Evolutionary conservation across 2,113 vertebrate species (phyloP).

Genomic region (Lathamus discolor): DNA sequence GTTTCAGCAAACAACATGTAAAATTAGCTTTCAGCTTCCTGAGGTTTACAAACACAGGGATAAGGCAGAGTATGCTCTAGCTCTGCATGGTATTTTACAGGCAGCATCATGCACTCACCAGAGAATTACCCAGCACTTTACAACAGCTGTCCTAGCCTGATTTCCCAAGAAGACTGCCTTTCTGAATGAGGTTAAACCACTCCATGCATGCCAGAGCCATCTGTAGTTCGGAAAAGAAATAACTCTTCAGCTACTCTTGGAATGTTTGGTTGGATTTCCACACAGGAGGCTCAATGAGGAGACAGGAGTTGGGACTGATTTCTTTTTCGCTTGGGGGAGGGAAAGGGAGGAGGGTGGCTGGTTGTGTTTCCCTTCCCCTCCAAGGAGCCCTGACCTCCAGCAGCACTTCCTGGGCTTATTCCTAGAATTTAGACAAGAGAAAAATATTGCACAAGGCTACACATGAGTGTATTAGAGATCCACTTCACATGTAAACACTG

Average conservation of each 20-base stretch:
- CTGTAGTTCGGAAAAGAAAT: not conserved
- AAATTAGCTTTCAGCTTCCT: not conserved
- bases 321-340: too few relatives aligned
- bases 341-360: not conserved
- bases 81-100: not conserved
- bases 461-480: not conserved
- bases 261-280: not conserved
- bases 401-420: not conserved
- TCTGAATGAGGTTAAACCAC: not conserved
- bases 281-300: not conserved
- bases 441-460: not conserved
- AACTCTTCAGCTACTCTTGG: not conserved
- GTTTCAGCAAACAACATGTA: not conserved
- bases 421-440: not conserved
- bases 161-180: not conserved
- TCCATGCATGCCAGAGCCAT: not conserved
- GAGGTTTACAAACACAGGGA: not conserved
- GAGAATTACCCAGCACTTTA: not conserved
- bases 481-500: not conserved
- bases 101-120: not conserved
- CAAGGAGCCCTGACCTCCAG: not conserved
- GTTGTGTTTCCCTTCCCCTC: not conserved
- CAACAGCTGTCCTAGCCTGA: fast-evolving
- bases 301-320: not conserved
- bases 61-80: not conserved